Evolutionary conservation across 2,113 vertebrate genomes (phyloP).

Genomic region (Prunella fulvescens): DNA sequence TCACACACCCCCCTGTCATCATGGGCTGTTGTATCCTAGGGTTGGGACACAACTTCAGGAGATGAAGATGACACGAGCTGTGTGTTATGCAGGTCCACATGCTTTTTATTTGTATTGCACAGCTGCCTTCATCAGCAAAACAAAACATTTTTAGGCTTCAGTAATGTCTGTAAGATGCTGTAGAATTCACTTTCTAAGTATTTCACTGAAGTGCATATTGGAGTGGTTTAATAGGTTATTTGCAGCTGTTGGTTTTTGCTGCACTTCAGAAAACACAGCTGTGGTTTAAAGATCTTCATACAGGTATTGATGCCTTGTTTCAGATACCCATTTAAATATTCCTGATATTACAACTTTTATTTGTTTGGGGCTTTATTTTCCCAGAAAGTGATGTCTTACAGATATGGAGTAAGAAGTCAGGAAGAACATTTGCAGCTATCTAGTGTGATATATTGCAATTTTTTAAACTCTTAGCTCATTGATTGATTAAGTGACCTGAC

Average conservation of each 20-base stretch:
- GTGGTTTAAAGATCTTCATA: neutral
- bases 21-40: accelerated
- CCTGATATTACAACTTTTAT: neutral
- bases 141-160: neutral
- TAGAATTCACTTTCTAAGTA: neutral
- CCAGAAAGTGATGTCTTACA: neutral
- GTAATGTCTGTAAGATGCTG: neutral
- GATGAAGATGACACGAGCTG: neutral
- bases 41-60: neutral
- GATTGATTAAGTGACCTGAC: neutral
- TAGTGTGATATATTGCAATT: neutral
- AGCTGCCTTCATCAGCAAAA: neutral
- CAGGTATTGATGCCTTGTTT: neutral
- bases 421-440: neutral
- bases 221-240: neutral
- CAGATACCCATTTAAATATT: neutral
- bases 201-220: neutral
- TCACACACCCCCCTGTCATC: accelerated
- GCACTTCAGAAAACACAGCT: neutral
- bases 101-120: neutral
- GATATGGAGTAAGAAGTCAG: neutral
- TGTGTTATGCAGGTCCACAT: neutral
- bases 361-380: neutral
- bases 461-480: neutral
- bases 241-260: neutral